Base-by-base conservation (phyloP, 2,113 vertebrate species). In the Pteropus alecto region DNA sequence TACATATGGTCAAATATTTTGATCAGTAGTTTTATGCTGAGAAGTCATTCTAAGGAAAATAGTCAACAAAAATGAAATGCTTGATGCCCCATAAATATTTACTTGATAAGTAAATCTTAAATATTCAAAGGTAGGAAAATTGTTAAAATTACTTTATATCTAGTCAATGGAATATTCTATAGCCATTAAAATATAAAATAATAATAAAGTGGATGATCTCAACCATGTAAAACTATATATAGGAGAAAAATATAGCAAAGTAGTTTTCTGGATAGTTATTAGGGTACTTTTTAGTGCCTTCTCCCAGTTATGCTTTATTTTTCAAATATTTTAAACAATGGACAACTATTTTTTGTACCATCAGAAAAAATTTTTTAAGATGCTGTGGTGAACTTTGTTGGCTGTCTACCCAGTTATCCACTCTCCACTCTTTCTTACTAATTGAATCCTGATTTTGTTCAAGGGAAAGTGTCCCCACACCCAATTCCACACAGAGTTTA, bases 31-130 rank as follows among this genome's bases (percentile, higher is more conserved):
- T 94, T 95, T 94, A 94, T 33, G 7, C 24, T 90, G 24, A 68
- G 56, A 96, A 74, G 41, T 43, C 30, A 89, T 63, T 41, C 76
- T 95, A 90, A 68, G 19, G 54, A 76, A 87, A 87, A 93, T 12
- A 77, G 51, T 67, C 78, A 95, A 94, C 3, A 93, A 21, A 97
- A 97, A 97, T 56, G 9, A 88, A 85, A 68, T 58, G 19, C 19
- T 84, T 84, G 79, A 71, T 67, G 60, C 3, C 9, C 76, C 46
- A 56, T 38, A 76, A 71, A 71, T 46, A 90, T 58, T 93, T 24
- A 87, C 3, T 87, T 78, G 71, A 90, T 0, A 67, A 67, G 28
- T 58, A 56, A 92, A 90, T 30, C 30, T 79, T 78, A 89, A 92
- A 33, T 73, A 85, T 65, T 19, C 60, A 76, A 43, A 21, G 22